phyloP scores from a whole-genome alignment of 2,797 vertebrate genomes.

The Gadopsis marmoratus region DNA sequence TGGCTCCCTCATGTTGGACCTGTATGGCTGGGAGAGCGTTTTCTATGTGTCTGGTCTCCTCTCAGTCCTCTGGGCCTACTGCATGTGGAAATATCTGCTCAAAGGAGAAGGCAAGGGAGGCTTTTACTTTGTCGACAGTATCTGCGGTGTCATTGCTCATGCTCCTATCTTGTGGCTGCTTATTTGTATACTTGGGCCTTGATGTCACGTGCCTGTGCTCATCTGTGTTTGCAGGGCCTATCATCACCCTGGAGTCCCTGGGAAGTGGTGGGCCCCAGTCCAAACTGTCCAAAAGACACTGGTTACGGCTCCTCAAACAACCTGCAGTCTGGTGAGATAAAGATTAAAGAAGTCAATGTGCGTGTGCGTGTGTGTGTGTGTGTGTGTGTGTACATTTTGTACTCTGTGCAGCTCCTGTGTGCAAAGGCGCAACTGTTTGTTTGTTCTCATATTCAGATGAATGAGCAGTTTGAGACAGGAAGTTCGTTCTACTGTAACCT shows the following conservation, averaged over 20 bases:
- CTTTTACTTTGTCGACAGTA: constrained; percentile 1
- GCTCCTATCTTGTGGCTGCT: constrained; percentile 28
- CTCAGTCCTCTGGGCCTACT: constrained; percentile 93
- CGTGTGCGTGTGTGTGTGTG: neutral
- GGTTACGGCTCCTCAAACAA: constrained; percentile 92
- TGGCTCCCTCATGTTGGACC: constrained; percentile 94
- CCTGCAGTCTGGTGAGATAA: constrained; percentile 93
- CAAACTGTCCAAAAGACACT: constrained; percentile 89
- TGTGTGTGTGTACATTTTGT: neutral
- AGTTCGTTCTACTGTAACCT: neutral
- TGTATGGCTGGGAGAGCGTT: constrained; percentile 94
- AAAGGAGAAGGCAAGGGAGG: constrained; percentile 87
- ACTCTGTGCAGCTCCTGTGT: neutral
- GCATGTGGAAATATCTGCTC: constrained; percentile 93
- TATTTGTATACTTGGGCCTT: constrained; percentile 37
- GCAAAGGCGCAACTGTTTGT: neutral
- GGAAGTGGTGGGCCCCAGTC: constrained; percentile 83
- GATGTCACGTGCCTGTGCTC: constrained; percentile 31
- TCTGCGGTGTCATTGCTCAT: neutral
- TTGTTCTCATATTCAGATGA: neutral
- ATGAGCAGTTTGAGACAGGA: neutral
- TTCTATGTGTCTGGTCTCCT: constrained; percentile 94
- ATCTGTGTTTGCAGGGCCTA: constrained; percentile 84
- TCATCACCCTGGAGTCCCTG: constrained; percentile 88
- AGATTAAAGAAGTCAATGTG: constrained; percentile 32